Evolutionary conservation across 2,888 invertebrate genomes (phyloP).

Genomic region (Ctenicera cuprea): DNA sequence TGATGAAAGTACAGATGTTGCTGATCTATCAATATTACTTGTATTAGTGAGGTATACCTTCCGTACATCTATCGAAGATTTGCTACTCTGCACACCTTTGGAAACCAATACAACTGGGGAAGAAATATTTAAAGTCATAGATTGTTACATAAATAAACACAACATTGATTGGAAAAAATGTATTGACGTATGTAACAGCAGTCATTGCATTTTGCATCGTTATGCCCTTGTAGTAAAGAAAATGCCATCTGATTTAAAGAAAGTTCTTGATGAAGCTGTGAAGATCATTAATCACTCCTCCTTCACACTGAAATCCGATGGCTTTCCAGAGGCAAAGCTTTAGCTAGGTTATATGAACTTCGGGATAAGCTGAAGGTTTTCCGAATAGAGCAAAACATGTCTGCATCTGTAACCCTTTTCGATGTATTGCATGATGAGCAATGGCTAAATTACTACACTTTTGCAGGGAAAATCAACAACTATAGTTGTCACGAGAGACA

Average conservation of each 20-base stretch:
- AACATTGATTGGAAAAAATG: slow-evolving; percentile 51
- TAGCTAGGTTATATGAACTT: slow-evolving; percentile 27
- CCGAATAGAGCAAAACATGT: not conserved
- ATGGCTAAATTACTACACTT: not conserved
- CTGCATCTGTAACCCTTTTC: slow-evolving; percentile 12
- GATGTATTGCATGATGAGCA: slow-evolving; percentile 20
- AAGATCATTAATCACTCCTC: slow-evolving; percentile 21
- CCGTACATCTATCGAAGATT: slow-evolving; percentile 51
- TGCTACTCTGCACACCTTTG: slow-evolving; percentile 48
- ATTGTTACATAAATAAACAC: slow-evolving; percentile 44
- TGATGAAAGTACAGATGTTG: slow-evolving; percentile 55
- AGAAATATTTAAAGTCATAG: slow-evolving; percentile 45
- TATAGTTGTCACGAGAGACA: too few species aligned
- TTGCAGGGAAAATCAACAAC: not conserved
- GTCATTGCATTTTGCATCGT: slow-evolving; percentile 45
- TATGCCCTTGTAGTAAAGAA: slow-evolving; percentile 38
- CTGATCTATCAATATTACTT: slow-evolving; percentile 51
- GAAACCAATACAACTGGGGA: slow-evolving; percentile 47
- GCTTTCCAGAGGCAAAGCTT: slow-evolving; percentile 21
- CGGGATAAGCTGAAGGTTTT: slow-evolving; percentile 19
- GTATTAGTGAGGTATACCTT: slow-evolving; percentile 52
- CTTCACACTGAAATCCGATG: slow-evolving; percentile 19
- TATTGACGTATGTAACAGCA: slow-evolving; percentile 46
- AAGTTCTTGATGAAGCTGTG: slow-evolving; percentile 27
- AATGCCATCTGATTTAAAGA: slow-evolving; percentile 24